phyloP scores from a whole-genome alignment of 2,888 invertebrate genomes.

The Dolomedes plantarius region DNA sequence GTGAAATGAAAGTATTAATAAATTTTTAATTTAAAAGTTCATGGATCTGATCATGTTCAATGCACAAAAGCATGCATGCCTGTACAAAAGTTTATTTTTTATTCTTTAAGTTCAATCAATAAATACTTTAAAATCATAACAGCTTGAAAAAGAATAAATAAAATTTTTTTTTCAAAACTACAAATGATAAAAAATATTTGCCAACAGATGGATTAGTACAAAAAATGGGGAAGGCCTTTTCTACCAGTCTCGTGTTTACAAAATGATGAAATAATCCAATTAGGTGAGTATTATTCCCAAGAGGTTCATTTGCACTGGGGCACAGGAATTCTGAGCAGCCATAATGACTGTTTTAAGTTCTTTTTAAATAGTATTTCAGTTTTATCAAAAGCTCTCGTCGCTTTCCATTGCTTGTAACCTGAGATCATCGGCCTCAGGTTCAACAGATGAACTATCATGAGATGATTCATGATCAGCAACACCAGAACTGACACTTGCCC shows the following conservation, averaged over 20 bases:
- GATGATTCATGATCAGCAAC: slow-evolving; percentile 70
- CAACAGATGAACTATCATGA: slow-evolving; percentile 73
- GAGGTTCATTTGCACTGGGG: slow-evolving; percentile 20
- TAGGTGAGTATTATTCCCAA: neutral
- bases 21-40: too few relatives aligned
- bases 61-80: too few relatives aligned
- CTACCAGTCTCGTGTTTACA: neutral
- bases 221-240: neutral
- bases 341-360: neutral
- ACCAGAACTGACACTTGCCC: slow-evolving; percentile 69
- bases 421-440: slow-evolving; percentile 76
- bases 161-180: neutral
- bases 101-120: neutral
- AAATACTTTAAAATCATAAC: neutral
- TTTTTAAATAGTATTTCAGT: slow-evolving; percentile 17
- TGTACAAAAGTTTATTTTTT: too few relatives aligned
- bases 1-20: too few relatives aligned
- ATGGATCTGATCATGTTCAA: too few relatives aligned
- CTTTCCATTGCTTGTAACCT: slow-evolving; percentile 77
- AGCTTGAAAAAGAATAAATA: neutral
- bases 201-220: too few relatives aligned
- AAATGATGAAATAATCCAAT: neutral
- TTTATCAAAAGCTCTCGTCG: slow-evolving; percentile 77
- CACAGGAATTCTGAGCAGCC: slow-evolving; percentile 27
- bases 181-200: too few relatives aligned